Conservation (phyloP, 2,888 invertebrate genomes). For the Malthinus seriepunctatus region DNA sequence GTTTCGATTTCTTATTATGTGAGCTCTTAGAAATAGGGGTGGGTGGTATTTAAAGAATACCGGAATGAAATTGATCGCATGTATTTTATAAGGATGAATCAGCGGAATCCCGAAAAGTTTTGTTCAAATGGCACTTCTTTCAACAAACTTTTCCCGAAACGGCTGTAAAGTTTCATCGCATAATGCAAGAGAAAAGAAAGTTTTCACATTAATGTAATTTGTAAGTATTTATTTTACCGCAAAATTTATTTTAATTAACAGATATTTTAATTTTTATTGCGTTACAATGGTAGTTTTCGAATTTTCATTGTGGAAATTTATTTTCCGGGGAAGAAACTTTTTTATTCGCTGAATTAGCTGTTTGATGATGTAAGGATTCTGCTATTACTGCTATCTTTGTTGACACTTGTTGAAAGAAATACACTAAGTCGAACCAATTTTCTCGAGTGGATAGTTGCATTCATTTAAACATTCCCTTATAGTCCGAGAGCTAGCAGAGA, state of each 20-base stretch:
- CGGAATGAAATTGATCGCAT: slow-evolving; percentile 15
- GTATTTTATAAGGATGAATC: slow-evolving; percentile 12
- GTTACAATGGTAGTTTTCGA: not conserved
- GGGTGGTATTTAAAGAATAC: slow-evolving; percentile 15
- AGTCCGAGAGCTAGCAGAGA: slow-evolving; percentile 10
- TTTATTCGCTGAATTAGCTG: not conserved
- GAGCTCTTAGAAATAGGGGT: slow-evolving; percentile 8
- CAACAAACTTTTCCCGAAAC: slow-evolving; percentile 7
- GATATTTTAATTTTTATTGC: not conserved
- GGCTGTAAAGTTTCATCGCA: not conserved
- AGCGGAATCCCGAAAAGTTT: slow-evolving; percentile 9
- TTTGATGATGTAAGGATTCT: not conserved
- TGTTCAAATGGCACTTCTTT: slow-evolving; percentile 6
- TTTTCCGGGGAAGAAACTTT: not conserved
- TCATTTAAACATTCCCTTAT: slow-evolving; percentile 17
- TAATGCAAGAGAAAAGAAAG: not conserved
- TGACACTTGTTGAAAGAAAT: slow-evolving; percentile 20
- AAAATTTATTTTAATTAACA: not conserved
- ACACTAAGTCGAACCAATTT: slow-evolving; percentile 17
- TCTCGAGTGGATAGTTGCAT: slow-evolving; percentile 16
- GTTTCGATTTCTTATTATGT: slow-evolving; percentile 21
- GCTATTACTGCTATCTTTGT: not conserved
- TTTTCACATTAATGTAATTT: slow-evolving; percentile 4
- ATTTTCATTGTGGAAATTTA: not conserved
- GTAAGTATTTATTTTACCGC: slow-evolving; percentile 1